Base-by-base conservation (phyloP, 2,113 vertebrate species). In the Lampris megalopsis region DNA sequence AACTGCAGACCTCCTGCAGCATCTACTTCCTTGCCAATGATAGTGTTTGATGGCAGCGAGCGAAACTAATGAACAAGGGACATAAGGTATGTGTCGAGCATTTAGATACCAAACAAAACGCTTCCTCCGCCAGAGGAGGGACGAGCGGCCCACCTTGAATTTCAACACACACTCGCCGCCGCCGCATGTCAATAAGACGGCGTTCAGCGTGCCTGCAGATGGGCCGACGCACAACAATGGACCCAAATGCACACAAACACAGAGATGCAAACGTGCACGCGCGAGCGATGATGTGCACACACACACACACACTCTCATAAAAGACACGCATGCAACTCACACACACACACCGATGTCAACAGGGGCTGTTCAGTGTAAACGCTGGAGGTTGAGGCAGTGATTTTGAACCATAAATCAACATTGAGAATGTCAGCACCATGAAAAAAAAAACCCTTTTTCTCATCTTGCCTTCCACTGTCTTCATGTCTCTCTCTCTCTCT, bases 21-120 rank as follows among this genome's bases (percentile, higher is more conserved):
- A 49, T 77, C 63, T 77, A 67, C 69, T 77, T 75, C 72, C 62
- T 57, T 73, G 69, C 68, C 71, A 79, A 87, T 86, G 79, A 88
- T 81, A 62, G 62, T 76, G 80, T 85, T 61, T 88, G 82, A 89
- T 86, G 69, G 79, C 77, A 81, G 82, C 81, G 84, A 88, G 84
- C 81, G 87, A 91, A 88, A 88, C 79, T 83, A 89, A 91, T 91
- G 87, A 89, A 87, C 86, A 81, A 82, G 80, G 78, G 80, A 82
- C 73, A 84, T 81, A 73, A 81, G 57, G 77, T 74, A 80, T 83
- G 70, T 53, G 65, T 64, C 86, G 79, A 77, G 80, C 75, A 85
- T 77, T 61, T 75, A 85, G 77, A 85, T 79, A 84, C 74, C 24
- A 24, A 24, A 73, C 80, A 56, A 72, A 82, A 81, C 84, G 71